Evolutionary conservation across 2,888 invertebrate species (phyloP).

Genomic region (Pteria penguin): DNA sequence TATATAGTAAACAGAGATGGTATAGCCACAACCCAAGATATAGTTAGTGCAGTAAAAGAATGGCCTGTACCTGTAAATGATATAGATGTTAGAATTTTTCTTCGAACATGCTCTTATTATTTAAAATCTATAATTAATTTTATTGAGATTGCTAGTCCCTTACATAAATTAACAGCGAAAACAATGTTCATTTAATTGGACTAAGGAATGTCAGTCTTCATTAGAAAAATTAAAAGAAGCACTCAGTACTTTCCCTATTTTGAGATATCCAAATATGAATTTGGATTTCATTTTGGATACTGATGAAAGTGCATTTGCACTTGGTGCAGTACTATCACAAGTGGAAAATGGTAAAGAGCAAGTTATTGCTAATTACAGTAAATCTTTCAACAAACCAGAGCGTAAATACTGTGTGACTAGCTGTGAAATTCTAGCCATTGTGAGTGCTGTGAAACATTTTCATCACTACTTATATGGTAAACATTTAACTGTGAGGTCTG

Average conservation of each 20-base stretch:
- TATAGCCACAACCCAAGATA: too few relatives aligned
- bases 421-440: neutral
- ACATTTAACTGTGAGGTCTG: neutral
- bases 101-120: too few relatives aligned
- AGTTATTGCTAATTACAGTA: neutral
- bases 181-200: neutral
- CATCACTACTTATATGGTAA: neutral
- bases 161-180: slow-evolving; percentile 6
- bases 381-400: neutral
- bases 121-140: too few relatives aligned
- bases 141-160: neutral
- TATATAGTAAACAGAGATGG: too few relatives aligned
- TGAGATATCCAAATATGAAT: neutral
- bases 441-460: too few relatives aligned
- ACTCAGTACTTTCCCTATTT: neutral
- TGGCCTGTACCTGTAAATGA: too few relatives aligned
- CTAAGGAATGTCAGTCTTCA: neutral
- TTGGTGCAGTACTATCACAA: neutral
- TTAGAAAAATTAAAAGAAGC: neutral
- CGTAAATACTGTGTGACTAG: slow-evolving; percentile 12
- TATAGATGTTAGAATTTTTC: too few relatives aligned
- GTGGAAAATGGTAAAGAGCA: neutral
- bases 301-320: neutral
- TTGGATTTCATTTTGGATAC: neutral
- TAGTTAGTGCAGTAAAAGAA: too few relatives aligned